A percentile compares a stretch with the other conserved stretches of the same genome.
These are phyloP conservation scores for Aphelenchoides avenae DNA, from an alignment of 1,140 invertebrate genomes.

Conservation along the genomic window DNA sequence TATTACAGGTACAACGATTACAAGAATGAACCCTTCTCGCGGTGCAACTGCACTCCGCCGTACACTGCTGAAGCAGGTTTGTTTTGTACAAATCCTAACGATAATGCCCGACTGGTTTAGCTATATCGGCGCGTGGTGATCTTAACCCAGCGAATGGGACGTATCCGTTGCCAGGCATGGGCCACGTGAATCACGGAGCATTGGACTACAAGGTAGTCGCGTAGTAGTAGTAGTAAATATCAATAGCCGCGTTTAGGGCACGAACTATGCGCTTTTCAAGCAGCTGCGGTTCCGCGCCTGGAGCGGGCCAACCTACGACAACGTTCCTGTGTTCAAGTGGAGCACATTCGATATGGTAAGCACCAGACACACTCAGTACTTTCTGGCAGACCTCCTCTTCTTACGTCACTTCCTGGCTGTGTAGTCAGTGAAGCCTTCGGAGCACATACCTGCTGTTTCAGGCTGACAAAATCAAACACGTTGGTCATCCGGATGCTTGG, in stretches of 20 bases:
- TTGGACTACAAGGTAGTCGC: constrained; percentile 67
- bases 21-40: constrained; percentile 68
- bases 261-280: constrained; percentile 60
- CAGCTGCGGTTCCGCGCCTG: constrained; percentile 65
- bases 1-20: constrained; percentile 69
- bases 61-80: constrained; percentile 68
- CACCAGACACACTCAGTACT: not conserved
- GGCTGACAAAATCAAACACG: constrained; percentile 19
- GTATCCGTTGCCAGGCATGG: constrained; percentile 66
- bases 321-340: constrained; percentile 40
- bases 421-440: too few relatives aligned
- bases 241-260: constrained; percentile 57
- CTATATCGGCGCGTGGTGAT: constrained; percentile 60
- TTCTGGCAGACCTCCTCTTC: too few relatives aligned
- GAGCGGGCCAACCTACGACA: constrained; percentile 66
- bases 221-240: not conserved
- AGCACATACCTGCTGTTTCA: constrained; percentile 3
- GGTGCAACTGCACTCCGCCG: constrained; percentile 70
- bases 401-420: too few relatives aligned
- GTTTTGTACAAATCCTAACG: not conserved
- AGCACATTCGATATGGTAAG: constrained; percentile 18
- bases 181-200: constrained; percentile 68
- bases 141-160: constrained; percentile 53
- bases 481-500: constrained; percentile 22
- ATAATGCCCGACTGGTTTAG: too few relatives aligned